phyloP scores from a whole-genome alignment of 2,797 vertebrate species.

The Ibycter americanus region DNA sequence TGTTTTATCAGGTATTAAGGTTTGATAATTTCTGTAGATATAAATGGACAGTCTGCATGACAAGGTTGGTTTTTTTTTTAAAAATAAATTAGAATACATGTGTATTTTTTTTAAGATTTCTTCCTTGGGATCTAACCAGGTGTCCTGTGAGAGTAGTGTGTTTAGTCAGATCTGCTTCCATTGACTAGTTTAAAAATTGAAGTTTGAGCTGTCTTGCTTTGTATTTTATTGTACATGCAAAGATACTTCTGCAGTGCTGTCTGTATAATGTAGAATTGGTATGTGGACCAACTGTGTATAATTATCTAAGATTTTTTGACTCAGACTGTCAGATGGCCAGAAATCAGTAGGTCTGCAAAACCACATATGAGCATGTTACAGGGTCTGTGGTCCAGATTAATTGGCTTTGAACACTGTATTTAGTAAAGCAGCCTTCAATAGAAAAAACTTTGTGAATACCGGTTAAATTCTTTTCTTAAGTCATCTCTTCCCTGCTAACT shows the following conservation, averaged over 20 bases:
- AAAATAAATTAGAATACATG: background rate
- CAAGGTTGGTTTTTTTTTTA: background rate
- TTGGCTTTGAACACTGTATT: background rate
- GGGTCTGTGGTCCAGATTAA: background rate
- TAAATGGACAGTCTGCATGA: background rate
- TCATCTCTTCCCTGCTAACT: background rate
- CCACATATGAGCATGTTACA: background rate
- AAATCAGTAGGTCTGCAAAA: background rate
- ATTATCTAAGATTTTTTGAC: background rate
- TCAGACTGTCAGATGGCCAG: background rate
- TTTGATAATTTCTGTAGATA: background rate
- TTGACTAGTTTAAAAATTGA: background rate
- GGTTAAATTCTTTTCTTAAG: background rate
- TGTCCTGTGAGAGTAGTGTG: background rate
- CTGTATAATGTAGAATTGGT: background rate
- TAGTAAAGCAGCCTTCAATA: background rate
- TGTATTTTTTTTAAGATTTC: background rate
- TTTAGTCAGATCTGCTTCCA: background rate
- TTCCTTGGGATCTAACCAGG: background rate
- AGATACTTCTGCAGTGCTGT: background rate
- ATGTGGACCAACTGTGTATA: background rate
- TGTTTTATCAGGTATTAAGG: background rate
- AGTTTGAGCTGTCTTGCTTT: background rate
- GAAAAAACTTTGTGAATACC: background rate
- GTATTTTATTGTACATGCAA: background rate